A percentile compares a stretch with the other conserved stretches of the same genome.
Evolutionary conservation across 2,113 vertebrate species (phyloP).

Genomic region (Pseudopipra pipra): DNA sequence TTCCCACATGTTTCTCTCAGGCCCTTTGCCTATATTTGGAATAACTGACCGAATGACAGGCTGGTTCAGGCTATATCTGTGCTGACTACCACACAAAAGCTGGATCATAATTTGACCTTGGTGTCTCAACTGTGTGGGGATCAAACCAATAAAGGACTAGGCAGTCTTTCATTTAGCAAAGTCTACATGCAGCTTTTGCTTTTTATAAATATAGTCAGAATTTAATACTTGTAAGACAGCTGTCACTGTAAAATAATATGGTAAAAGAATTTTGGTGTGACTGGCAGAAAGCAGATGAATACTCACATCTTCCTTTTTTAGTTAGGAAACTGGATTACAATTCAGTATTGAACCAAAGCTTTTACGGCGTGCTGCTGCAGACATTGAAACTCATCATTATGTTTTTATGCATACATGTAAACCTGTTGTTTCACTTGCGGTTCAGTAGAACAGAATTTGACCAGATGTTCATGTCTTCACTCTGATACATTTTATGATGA

Average conservation of each 20-base stretch:
- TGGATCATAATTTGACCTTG: neutral
- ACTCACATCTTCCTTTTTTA: neutral
- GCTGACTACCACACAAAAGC: neutral
- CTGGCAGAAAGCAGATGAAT: neutral
- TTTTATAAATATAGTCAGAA: neutral
- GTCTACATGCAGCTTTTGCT: neutral
- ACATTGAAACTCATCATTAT: neutral
- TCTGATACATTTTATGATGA: neutral
- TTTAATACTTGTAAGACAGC: neutral
- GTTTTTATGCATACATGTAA: neutral
- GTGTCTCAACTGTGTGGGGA: fast-evolving
- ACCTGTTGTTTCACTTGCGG: neutral
- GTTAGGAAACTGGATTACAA: neutral
- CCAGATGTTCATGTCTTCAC: neutral
- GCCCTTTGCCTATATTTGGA: neutral
- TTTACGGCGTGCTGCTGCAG: neutral
- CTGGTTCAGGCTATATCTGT: neutral
- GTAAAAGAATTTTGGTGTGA: neutral
- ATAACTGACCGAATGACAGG: neutral
- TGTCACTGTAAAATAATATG: neutral
- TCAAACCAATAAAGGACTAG: neutral
- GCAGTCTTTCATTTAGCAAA: neutral
- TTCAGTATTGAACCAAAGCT: neutral
- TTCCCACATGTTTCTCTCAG: neutral
- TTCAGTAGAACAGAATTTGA: neutral